Percentiles rank a stretch among this genome's conserved stretches.
Conservation (phyloP, 1,140 invertebrate genomes). For the Antheraea mylitta region DNA sequence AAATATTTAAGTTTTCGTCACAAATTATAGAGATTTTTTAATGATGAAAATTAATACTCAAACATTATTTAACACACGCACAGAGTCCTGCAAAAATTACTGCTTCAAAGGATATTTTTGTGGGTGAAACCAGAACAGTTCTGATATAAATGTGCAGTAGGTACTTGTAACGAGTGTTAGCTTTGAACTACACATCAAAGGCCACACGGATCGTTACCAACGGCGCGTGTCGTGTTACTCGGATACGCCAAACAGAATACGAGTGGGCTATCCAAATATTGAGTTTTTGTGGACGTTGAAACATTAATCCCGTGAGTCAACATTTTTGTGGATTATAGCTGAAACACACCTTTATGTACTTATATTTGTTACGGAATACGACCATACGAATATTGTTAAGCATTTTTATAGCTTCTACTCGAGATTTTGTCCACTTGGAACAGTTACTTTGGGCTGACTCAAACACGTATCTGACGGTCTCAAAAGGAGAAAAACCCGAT, state of each 20-base stretch:
- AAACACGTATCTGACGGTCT: no score
- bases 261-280: slow-evolving; percentile 1
- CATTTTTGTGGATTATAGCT: neutral
- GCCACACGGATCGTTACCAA: neutral
- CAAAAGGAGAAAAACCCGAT: no score
- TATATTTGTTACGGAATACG: no score
- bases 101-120: neutral
- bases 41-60: no score
- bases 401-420: no score
- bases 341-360: neutral
- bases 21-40: no score
- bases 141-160: neutral
- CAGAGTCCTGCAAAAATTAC: neutral
- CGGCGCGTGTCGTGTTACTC: neutral
- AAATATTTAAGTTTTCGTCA: no score
- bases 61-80: no score
- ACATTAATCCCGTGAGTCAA: neutral
- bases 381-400: no score
- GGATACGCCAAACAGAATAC: neutral
- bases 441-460: no score
- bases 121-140: neutral
- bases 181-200: slow-evolving; percentile 1
- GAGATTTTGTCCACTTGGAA: no score
- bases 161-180: neutral
- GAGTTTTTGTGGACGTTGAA: neutral